phyloP scores from a whole-genome alignment of 2,888 invertebrate genomes.

The Synanthedon tipuliformis region DNA sequence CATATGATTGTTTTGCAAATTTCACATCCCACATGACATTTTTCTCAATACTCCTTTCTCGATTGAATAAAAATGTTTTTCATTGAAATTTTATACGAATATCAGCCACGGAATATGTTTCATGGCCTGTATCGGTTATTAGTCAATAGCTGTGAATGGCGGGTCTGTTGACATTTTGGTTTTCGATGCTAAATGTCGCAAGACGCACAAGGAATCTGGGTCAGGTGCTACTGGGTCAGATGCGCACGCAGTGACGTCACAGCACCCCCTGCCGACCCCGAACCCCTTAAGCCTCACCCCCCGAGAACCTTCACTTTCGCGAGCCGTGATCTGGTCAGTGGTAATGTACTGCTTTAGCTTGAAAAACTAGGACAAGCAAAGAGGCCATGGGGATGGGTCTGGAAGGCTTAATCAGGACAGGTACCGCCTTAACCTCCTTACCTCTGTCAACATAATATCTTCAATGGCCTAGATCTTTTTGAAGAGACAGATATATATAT shows the following conservation, averaged over 20 bases:
- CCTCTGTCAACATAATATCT: no score
- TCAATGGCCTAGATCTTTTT: no score
- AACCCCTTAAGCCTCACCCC: constrained; percentile 21
- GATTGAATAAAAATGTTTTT: not conserved
- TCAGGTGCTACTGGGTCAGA: constrained; percentile 38
- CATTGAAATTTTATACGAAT: not conserved
- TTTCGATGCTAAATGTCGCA: constrained; percentile 33
- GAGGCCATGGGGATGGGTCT: no score
- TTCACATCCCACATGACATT: no score
- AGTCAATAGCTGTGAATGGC: constrained; percentile 29
- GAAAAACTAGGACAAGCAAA: no score
- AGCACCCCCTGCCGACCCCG: constrained; percentile 15
- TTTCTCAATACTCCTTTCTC: no score
- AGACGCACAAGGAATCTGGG: constrained; percentile 38
- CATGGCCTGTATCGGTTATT: constrained; percentile 20
- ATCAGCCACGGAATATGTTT: not conserved
- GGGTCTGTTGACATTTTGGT: constrained; percentile 53
- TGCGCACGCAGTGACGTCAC: constrained; percentile 63
- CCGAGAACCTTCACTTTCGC: constrained; percentile 43
- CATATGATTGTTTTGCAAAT: no score
- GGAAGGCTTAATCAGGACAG: no score
- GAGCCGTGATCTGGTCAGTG: not conserved
- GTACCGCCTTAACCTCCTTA: no score
- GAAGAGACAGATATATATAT: no score
- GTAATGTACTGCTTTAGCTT: no score